Percentiles rank a stretch among this genome's conserved stretches.
Evolutionary conservation across 2,888 invertebrate species (phyloP).

Genomic region (Eupithecia tripunctaria): DNA sequence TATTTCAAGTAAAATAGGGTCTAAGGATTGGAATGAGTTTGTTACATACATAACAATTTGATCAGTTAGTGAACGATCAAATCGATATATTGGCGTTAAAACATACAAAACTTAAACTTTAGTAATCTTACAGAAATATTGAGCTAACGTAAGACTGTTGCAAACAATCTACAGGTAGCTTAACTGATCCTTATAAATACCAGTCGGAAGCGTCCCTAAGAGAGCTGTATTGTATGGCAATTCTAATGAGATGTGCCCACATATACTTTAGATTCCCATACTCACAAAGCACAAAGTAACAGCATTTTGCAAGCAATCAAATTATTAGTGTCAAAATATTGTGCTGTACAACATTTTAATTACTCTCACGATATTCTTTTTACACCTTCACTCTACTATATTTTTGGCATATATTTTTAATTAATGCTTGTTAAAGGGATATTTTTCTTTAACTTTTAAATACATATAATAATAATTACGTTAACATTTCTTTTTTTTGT

Average conservation of each 20-base stretch:
- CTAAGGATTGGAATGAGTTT: not conserved
- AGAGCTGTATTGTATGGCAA: no score
- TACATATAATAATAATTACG: no score
- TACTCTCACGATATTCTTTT: not conserved
- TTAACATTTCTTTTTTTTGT: no score
- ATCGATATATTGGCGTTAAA: not conserved
- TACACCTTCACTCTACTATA: not conserved
- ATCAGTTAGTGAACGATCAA: not conserved
- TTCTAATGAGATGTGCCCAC: no score
- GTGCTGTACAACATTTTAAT: not conserved
- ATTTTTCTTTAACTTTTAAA: no score
- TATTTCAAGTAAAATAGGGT: not conserved
- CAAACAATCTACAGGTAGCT: no score
- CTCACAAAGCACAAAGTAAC: not conserved
- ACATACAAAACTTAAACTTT: not conserved
- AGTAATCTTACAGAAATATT: no score
- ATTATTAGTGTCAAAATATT: not conserved
- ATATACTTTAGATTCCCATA: not conserved
- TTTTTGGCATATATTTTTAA: not conserved
- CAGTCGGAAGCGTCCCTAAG: no score
- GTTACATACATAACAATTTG: not conserved
- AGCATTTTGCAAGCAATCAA: not conserved
- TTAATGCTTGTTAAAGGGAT: no score
- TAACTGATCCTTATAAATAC: no score
- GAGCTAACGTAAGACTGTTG: no score